Evolutionary conservation across 2,797 vertebrate genomes (phyloP).

Genomic region (Huso huso): DNA sequence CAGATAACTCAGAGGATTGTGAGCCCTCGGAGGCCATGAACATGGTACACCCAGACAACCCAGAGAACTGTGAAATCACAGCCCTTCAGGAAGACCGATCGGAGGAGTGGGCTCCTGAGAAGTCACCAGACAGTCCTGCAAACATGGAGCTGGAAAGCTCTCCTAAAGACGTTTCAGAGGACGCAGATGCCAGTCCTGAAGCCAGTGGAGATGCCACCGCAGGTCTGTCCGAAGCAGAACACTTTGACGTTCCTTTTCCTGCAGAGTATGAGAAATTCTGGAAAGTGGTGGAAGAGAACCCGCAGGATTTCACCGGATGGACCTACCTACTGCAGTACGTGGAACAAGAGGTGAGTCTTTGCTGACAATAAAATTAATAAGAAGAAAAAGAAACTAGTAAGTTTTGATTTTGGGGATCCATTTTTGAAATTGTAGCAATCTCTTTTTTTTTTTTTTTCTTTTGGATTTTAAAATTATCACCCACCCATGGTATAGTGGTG

Average conservation of each 20-base stretch:
- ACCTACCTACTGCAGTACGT: constrained; percentile 92
- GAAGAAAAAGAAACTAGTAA: too few relatives aligned
- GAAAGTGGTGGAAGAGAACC: constrained; percentile 82
- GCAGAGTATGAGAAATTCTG: constrained; percentile 87
- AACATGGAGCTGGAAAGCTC: constrained; percentile 64
- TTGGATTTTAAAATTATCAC: too few relatives aligned
- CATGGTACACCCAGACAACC: constrained; percentile 19
- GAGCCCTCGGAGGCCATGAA: constrained; percentile 26
- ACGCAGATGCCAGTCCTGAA: constrained; percentile 37
- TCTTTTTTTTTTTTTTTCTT: too few relatives aligned
- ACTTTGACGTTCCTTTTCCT: constrained; percentile 54
- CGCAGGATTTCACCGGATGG: constrained; percentile 95
- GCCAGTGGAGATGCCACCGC: constrained; percentile 34
- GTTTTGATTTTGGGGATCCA: too few relatives aligned
- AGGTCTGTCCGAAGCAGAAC: neutral
- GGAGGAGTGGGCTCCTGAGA: constrained; percentile 53
- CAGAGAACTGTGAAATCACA: constrained; percentile 1
- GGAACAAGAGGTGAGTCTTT: constrained; percentile 86
- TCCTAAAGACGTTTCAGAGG: constrained; percentile 57
- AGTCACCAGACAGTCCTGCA: constrained; percentile 42
- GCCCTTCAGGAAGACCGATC: constrained; percentile 24
- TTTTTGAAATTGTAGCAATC: too few relatives aligned
- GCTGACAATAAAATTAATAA: neutral
- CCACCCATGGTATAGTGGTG: too few relatives aligned
- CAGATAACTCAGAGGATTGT: constrained; percentile 40